These are phyloP conservation scores for Metallyticus violacea DNA, from an alignment of 2,888 invertebrate species.

Conservation along the genomic window DNA sequence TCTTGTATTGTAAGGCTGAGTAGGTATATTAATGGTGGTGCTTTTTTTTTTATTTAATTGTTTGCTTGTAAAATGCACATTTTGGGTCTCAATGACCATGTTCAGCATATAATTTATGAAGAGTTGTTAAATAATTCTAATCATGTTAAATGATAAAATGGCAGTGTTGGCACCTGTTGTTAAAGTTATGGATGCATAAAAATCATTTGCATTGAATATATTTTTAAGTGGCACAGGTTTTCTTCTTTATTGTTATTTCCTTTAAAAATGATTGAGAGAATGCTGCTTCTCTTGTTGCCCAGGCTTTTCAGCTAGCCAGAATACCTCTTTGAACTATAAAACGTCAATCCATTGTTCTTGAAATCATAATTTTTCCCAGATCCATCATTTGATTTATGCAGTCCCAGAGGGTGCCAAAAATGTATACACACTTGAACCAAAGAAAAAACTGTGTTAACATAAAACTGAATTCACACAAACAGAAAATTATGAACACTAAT, in stretches of 20 bases:
- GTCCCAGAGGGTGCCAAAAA: too few species aligned
- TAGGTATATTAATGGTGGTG: background rate
- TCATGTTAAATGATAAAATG: background rate
- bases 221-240: background rate
- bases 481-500: too few species aligned
- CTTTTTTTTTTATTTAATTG: background rate
- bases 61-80: background rate
- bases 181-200: background rate
- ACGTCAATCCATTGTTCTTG: too few species aligned
- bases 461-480: too few species aligned
- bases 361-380: too few species aligned
- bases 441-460: too few species aligned
- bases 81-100: background rate
- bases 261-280: background rate
- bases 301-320: too few species aligned
- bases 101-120: background rate
- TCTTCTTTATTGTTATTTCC: background rate
- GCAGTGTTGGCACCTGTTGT: background rate
- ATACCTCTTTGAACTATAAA: too few species aligned
- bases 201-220: background rate
- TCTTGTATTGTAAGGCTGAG: background rate
- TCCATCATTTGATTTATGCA: too few species aligned
- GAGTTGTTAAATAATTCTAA: background rate
- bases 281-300: background rate
- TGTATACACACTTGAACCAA: too few species aligned